Conservation (phyloP, 2,797 vertebrate species). For the Schizopygopsis pylzovi region DNA sequence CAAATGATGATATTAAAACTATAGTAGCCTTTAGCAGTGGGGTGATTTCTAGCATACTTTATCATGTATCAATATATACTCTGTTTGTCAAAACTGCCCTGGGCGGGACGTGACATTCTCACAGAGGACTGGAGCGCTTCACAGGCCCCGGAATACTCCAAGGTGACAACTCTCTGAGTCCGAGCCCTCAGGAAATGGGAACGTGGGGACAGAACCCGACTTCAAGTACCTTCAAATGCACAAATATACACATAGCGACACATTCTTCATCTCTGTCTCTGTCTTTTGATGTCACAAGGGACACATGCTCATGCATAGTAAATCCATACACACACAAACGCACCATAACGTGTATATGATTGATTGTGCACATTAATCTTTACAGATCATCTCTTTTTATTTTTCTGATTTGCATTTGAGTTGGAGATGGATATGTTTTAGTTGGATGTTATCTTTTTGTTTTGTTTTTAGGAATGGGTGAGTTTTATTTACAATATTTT, state of each 20-base stretch:
- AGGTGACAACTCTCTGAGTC: slow-evolving; percentile 98
- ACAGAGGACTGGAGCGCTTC: slow-evolving; percentile 90
- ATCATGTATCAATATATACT: slow-evolving; percentile 99
- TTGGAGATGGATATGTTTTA: background rate
- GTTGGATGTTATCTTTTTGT: background rate
- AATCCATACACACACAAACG: slow-evolving; percentile 43
- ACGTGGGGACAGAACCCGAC: slow-evolving; percentile 83
- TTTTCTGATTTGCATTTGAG: background rate
- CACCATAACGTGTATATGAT: background rate
- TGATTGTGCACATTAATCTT: slow-evolving; percentile 16
- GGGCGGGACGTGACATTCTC: slow-evolving; percentile 99
- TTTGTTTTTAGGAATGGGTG: background rate
- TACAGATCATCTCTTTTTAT: background rate
- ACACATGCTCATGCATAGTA: slow-evolving; percentile 71
- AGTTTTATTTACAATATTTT: too few species aligned
- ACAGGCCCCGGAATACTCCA: slow-evolving; percentile 93
- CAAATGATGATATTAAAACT: slow-evolving; percentile 99
- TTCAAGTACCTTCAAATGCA: slow-evolving; percentile 86
- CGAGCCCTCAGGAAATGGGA: slow-evolving; percentile 90
- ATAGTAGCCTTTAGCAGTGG: slow-evolving; percentile 99
- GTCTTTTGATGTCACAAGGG: slow-evolving; percentile 73
- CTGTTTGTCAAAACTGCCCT: slow-evolving; percentile 99
- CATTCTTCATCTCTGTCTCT: slow-evolving; percentile 50
- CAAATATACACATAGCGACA: slow-evolving; percentile 32
- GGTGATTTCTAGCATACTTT: slow-evolving; percentile 99